Base-by-base conservation (phyloP, 2,888 invertebrate species). In the Mactromeris polynyma region DNA sequence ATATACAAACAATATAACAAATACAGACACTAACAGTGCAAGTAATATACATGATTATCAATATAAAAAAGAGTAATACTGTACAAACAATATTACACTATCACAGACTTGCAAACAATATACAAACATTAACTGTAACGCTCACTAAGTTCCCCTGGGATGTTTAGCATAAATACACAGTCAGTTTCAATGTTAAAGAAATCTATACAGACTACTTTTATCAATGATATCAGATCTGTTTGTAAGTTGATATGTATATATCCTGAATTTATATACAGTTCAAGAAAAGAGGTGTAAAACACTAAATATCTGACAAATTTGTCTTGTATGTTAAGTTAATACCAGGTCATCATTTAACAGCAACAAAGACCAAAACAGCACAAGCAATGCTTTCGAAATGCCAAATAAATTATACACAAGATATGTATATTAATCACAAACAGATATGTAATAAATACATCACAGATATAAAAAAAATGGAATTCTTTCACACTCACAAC, bases 61-160 rank as follows among this genome's bases (percentile, higher is more conserved):
- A 31, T 33, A 83, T 31, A 80, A 26, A 80, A 58, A 31, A 19
- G 73, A 26, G 40, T 84, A 84, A 84, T 84, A 84, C 84, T 84
- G 77, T 77, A 78, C 21, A 64, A 73, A 78, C 84, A 84, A 36
- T 84, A 84, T 84, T 73, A 84, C 78, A 77, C n/a, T 84, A 84
- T 84, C 84, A 84, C 84, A 84, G 84, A 77, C 51, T 36, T 33
- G 2, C 33, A 36, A 73, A 73, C 73, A 73, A 73, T 33, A 73
- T 73, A 33, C 73, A 73, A 36, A 73, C 31, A 73, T 19, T 0
- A 73, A 2, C 2, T 6, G 73, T 26, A 64, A 58, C 58, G 3
- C 26, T 6, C n/a, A 64, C 7, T 7, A 26, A 64, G 58, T 1
- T 64, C 7, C 26, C 2, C 6, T 26, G 26, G 58, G 26, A 26